These are phyloP conservation scores for Origma solitaria DNA, from an alignment of 2,113 vertebrate species.

Conservation along the genomic window DNA sequence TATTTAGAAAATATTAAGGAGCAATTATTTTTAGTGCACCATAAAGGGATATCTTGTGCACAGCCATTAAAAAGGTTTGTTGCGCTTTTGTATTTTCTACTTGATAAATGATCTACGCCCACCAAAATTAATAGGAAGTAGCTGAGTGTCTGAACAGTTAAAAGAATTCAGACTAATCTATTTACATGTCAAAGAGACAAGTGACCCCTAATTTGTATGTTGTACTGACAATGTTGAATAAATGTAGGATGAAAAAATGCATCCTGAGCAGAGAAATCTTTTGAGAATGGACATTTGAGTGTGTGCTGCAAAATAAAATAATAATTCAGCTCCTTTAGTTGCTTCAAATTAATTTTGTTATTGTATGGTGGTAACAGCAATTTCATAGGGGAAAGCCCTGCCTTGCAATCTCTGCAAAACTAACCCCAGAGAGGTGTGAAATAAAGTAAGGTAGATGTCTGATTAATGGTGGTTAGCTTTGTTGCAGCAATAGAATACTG, in stretches of 20 bases:
- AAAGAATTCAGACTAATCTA: background rate
- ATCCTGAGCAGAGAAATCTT: background rate
- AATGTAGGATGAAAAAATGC: background rate
- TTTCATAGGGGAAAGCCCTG: background rate
- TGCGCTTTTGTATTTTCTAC: background rate
- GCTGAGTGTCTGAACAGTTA: background rate
- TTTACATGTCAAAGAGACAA: background rate
- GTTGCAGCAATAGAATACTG: background rate
- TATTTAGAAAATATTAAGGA: background rate
- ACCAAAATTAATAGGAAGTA: background rate
- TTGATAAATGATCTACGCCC: background rate
- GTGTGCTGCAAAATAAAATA: slow-evolving; percentile 14
- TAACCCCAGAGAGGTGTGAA: slow-evolving; percentile 20
- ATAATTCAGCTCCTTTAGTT: background rate
- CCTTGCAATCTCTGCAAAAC: slow-evolving; percentile 3
- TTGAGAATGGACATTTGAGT: background rate
- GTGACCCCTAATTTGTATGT: background rate
- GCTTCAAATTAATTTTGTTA: background rate
- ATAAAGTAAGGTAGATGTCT: background rate
- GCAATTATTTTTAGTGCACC: background rate
- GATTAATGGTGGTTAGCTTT: slow-evolving; percentile 11
- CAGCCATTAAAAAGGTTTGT: background rate
- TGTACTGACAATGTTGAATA: background rate
- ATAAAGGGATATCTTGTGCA: background rate
- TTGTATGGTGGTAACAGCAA: background rate